Percentiles rank a stretch among this genome's conserved stretches.
Conservation (phyloP, 2,113 vertebrate genomes). For the Furnarius figulus region DNA sequence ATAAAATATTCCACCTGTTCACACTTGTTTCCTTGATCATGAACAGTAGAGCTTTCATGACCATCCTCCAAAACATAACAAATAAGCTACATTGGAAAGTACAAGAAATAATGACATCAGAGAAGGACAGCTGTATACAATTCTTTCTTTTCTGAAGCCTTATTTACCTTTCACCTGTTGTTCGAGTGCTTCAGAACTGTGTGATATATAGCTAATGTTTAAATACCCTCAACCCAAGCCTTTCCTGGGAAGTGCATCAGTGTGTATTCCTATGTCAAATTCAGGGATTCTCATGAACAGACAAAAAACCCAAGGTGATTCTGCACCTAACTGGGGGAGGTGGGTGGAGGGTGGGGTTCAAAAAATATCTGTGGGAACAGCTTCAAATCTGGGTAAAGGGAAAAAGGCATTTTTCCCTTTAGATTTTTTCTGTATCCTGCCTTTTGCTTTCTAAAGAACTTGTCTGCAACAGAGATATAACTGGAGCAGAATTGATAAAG, state of each 20-base stretch:
- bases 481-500: not conserved
- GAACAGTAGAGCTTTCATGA: not conserved
- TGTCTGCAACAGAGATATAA: not conserved
- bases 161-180: not conserved
- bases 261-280: not conserved
- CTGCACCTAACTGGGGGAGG: not conserved
- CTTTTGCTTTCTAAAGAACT: not conserved
- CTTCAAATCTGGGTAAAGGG: not conserved
- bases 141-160: not conserved
- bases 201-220: not conserved
- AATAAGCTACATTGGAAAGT: not conserved
- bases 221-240: not conserved
- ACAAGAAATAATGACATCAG: not conserved
- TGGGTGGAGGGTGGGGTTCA: not conserved
- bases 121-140: not conserved
- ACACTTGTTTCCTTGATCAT: not conserved
- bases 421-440: not conserved
- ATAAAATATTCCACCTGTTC: conserved; percentile 4
- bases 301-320: not conserved
- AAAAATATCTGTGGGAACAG: not conserved
- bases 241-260: not conserved
- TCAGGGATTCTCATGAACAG: not conserved
- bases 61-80: not conserved
- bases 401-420: not conserved
- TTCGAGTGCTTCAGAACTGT: not conserved